Evolutionary conservation across 2,888 invertebrate species (phyloP), one percentile per base, ranked within the genome.

Genomic region (Andrena hattorfiana): DNA sequence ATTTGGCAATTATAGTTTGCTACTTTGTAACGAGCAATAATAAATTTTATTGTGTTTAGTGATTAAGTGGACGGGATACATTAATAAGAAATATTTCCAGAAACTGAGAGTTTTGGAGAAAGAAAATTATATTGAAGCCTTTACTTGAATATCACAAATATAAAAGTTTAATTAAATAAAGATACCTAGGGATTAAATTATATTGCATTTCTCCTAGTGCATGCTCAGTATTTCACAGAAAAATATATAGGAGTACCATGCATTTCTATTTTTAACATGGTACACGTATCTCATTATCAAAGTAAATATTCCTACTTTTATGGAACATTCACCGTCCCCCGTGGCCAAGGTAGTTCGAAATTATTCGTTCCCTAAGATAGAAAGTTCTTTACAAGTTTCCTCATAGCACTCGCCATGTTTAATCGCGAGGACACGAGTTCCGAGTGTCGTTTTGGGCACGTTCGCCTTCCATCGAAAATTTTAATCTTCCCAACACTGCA

Each of bases 401-500:
- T 63, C 63, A 20, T 32, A 42, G 56, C 28, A 28, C 20, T 70
- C 51, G 54, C 35, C 49, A 30, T 20, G 49, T 66, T 74, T 74
- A 75, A 69, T 51, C 56, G 30, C 51, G 30, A 51, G 30, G 64
- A 60, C 42, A 49, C 20, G 30, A 68, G 20, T 79, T 64, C 35
- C 16, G 56, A 48, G 35, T n/a, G 13, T 48, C 56, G 54, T 74
- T 32, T 23, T n/a, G 28, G 59, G 16, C 28, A 6, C 16, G n/a
- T 32, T 68, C 13, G 2, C 63, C 35, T 42, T 20, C 32, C 48
- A 20, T 28, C 16, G 49, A 35, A 79, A 79, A 67, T 79, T 79
- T 79, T 64, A 75, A 64, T 75, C 68, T 56, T 26, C 13, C 0
- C 16, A 0, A 62, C 59, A 56, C 49, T 63, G 30, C n/a, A 62